Evolutionary conservation across 1,140 invertebrate species (phyloP), one percentile per base, ranked within the genome.

Genomic region (Trissolcus basalis): DNA sequence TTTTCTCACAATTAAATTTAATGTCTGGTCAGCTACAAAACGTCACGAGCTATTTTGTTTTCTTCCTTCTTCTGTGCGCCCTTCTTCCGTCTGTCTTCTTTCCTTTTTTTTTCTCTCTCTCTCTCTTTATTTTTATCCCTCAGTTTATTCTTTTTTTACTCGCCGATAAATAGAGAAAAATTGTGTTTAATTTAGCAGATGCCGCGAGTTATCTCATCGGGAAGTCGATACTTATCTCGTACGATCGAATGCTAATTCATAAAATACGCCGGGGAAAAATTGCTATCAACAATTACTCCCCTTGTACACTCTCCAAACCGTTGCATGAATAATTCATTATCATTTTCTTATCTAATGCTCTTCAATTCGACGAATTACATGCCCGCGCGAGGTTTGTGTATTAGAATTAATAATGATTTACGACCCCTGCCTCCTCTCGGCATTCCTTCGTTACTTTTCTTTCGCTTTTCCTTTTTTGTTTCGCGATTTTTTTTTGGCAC

Each of bases 401-500:
- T 74, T 74, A 74, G 71, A 74, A 74, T 74, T 74, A 74, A 74
- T 74, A 74, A 74, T 67, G 71, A 74, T 74, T 74, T 74, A 74
- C 10, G 44, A 50, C 32, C 27, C 10, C 10, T 11, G 51, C 63
- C 67, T 67, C 67, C 56, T 50, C 19, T 44, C n/a, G n/a, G 6
- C n/a, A 44, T 44, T 13, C 43, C 7, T 44, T 13, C 12, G 4
- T 44, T n/a, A 44, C 8, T 44, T 13, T 27, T 39, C n/a, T 39
- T 39, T 39, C 3, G 3, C 3, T 39, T 11, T 39, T 39, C 9
- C 9, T 39, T 39, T 11, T 39, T 39, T 39, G 36, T n/a, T 39
- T 39, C 9, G 36, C 36, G 9, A 39, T 9, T 39, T 39, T 4
- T n/a, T 39, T 9, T 39, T n/a, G 10, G 33, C 33, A 35, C 33